phyloP scores from a whole-genome alignment of 2,113 vertebrate species.

The Myxocyprinus asiaticus region DNA sequence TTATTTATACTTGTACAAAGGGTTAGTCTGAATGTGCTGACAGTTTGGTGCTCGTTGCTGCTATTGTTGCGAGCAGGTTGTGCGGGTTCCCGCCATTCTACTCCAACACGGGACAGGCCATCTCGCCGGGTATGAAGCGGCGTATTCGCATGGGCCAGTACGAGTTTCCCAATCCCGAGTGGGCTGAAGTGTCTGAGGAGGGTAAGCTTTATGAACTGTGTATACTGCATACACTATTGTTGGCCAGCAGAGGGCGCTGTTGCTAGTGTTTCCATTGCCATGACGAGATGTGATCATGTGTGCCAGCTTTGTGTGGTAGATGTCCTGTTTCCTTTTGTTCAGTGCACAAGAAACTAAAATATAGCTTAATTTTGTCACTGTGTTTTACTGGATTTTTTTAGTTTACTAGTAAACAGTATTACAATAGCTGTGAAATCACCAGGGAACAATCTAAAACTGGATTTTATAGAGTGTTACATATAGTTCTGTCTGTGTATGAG shows the following conservation, averaged over 20 bases:
- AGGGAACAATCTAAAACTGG: too few relatives aligned
- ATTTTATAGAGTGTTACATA: too few relatives aligned
- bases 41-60: background rate
- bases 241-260: conserved; percentile 5
- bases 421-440: background rate
- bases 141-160: conserved; percentile 98
- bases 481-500: too few relatives aligned
- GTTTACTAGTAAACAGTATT: too few relatives aligned
- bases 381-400: background rate
- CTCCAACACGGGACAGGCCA: conserved; percentile 97
- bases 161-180: conserved; percentile 94
- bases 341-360: background rate
- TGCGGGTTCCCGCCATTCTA: conserved; percentile 98
- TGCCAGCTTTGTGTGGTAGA: background rate
- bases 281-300: background rate
- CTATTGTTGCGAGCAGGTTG: conserved; percentile 72
- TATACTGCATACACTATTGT: background rate
- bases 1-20: too few relatives aligned
- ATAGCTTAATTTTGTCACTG: background rate
- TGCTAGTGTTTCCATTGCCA: background rate
- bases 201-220: conserved; percentile 70
- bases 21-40: too few relatives aligned
- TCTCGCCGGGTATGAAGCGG: conserved; percentile 98
- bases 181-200: conserved; percentile 94
- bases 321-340: background rate